These are phyloP conservation scores for Diadumene lineata DNA, from an alignment of 92 coral and sea anemone species.

Conservation along the genomic window DNA sequence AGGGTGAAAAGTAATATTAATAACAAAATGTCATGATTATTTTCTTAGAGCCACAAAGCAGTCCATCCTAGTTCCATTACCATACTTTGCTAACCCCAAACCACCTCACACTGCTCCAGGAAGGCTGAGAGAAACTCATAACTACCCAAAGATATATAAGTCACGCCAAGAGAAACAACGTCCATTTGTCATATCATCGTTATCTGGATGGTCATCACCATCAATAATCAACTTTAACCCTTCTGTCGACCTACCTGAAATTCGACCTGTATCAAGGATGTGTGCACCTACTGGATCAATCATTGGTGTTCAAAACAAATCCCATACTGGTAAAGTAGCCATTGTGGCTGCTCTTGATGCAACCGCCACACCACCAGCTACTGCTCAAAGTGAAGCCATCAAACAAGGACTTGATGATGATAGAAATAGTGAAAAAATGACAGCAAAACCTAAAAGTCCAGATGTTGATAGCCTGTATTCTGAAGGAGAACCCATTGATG, in stretches of 20 bases:
- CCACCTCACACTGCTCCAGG: slow-evolving; percentile 40
- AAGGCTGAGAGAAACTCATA: slow-evolving; percentile 46
- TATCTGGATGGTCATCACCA: slow-evolving; percentile 53
- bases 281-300: slow-evolving; percentile 51
- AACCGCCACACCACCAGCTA: slow-evolving; percentile 39
- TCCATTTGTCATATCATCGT: slow-evolving; percentile 7
- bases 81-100: slow-evolving; percentile 51
- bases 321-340: slow-evolving; percentile 50
- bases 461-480: slow-evolving; percentile 14
- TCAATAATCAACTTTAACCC: slow-evolving; percentile 76
- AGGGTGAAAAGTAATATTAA: too few relatives aligned
- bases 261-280: slow-evolving; percentile 55
- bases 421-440: not conserved
- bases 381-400: slow-evolving; percentile 30
- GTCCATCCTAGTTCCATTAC: slow-evolving; percentile 75
- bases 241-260: slow-evolving; percentile 46
- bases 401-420: slow-evolving; percentile 2
- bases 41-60: slow-evolving; percentile 41
- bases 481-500: not conserved
- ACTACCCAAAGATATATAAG: slow-evolving; percentile 51
- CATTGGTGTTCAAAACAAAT: slow-evolving; percentile 44
- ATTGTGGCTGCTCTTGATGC: slow-evolving; percentile 40
- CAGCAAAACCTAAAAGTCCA: not conserved
- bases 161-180: slow-evolving; percentile 32
- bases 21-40: too few relatives aligned